Evolutionary conservation across 2,113 vertebrate genomes (phyloP).

Genomic region (Damaliscus lunatus): DNA sequence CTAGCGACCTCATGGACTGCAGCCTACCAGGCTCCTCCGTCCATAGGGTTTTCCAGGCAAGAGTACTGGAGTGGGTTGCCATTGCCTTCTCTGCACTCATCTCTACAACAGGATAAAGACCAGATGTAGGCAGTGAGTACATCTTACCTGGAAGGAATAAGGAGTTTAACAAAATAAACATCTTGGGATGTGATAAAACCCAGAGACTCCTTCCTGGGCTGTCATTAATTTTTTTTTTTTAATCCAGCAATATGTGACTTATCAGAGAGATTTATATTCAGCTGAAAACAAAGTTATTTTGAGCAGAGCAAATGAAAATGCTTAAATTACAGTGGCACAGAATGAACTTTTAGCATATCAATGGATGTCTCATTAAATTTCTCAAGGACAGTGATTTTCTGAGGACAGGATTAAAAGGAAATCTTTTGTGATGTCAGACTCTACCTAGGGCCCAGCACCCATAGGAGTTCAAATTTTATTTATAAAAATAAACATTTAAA

Average conservation of each 20-base stretch:
- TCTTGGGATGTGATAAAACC: conserved; percentile 5
- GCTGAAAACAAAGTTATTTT: conserved; percentile 46
- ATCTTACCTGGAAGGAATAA: conserved; percentile 10
- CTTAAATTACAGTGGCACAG: background rate
- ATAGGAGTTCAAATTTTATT: background rate
- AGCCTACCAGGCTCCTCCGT: too few species aligned
- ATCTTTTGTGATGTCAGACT: background rate
- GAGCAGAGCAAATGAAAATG: background rate
- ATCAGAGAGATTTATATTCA: conserved; percentile 30
- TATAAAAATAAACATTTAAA: background rate
- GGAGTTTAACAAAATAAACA: background rate
- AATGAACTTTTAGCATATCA: background rate
- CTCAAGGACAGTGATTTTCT: background rate
- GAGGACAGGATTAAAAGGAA: background rate
- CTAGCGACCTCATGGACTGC: too few species aligned
- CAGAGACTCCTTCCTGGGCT: background rate
- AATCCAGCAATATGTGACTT: background rate
- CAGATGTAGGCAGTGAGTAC: background rate
- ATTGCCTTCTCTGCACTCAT: background rate
- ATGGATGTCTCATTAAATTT: background rate
- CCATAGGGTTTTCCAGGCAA: too few species aligned
- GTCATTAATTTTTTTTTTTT: background rate
- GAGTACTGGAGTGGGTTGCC: too few species aligned
- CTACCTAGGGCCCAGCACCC: background rate
- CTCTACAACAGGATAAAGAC: background rate